Base-by-base conservation (phyloP, 2,888 invertebrate genomes). In the Macrosoma leucophasiata region DNA sequence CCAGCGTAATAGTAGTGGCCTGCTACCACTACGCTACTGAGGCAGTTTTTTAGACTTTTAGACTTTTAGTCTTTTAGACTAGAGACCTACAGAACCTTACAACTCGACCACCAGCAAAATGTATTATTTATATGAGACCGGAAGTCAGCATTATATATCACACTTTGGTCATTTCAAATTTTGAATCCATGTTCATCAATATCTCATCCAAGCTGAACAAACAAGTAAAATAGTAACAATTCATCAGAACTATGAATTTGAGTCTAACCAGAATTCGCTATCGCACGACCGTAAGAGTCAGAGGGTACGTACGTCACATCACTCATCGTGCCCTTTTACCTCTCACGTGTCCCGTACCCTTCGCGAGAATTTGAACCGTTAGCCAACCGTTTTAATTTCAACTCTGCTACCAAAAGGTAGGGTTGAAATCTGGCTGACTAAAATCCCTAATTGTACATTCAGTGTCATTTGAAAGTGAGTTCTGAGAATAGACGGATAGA, bases 281-380 rank as follows among this genome's bases (percentile, higher is more conserved):
- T 63, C 61, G 69, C 43, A 44, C 45, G 43, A 7, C 43, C 41
- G 41, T 23, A 34, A 44, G 56, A 73, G 71, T 76, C 72, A 73
- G 67, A 74, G 74, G 74, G 65, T 76, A 67, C 63, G 57, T 50
- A 65, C 65, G 68, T 65, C 73, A 64, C 75, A 78, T 79, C 76
- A 77, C 53, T 78, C 78, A 78, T 76, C 61, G 65, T 56, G 54
- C 64, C 66, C 65, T 67, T 70, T 71, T 49, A 38, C 50, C 44
- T 49, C 63, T 63, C 58, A 57, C 62, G 55, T 67, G 63, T 58
- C 54, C 55, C 49, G 42, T 56, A 50, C 57, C 59, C 58, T 62
- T 58, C 54, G 47, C 54, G 47, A 52, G 52, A 42, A 52, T 35
- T 43, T 30, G 19, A 32, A 17, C 20, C 50, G 36, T 24, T 25